Evolutionary conservation across 2,888 invertebrate genomes (phyloP).

Genomic region (Dermolepida albohirtum): DNA sequence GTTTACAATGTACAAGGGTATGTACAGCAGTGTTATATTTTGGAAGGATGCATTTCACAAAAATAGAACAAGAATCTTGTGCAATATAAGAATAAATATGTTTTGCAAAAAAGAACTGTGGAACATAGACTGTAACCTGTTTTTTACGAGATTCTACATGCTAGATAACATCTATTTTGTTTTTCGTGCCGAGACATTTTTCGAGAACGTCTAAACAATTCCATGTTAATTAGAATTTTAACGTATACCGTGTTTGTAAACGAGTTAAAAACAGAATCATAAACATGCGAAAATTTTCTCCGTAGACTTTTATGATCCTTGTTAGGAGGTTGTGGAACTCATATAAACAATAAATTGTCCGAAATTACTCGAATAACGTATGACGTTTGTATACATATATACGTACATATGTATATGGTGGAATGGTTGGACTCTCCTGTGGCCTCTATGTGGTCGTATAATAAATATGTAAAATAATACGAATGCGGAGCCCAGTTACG

Average conservation of each 20-base stretch:
- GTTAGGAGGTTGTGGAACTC: constrained; percentile 51
- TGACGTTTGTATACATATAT: constrained; percentile 50
- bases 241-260: constrained; percentile 49
- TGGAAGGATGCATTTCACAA: too few relatives aligned
- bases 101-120: too few relatives aligned
- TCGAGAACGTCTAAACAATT: constrained; percentile 6
- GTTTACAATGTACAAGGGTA: too few relatives aligned
- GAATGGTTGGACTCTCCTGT: constrained; percentile 15
- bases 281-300: constrained; percentile 54
- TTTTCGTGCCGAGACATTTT: too few relatives aligned
- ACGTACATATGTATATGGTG: neutral
- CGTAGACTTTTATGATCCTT: constrained; percentile 55
- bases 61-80: too few relatives aligned
- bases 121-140: too few relatives aligned
- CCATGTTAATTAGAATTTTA: constrained; percentile 44
- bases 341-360: constrained; percentile 56
- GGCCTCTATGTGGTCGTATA: constrained; percentile 50
- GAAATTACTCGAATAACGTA: constrained; percentile 55
- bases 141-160: too few relatives aligned
- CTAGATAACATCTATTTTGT: too few relatives aligned
- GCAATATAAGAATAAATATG: too few relatives aligned
- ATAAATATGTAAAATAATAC: constrained; percentile 60
- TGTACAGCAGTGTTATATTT: too few relatives aligned
- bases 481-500: constrained; percentile 39
- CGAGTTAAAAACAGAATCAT: constrained; percentile 52